Conservation (phyloP, 1,140 invertebrate species). For the Zaprionus gabonicus region DNA sequence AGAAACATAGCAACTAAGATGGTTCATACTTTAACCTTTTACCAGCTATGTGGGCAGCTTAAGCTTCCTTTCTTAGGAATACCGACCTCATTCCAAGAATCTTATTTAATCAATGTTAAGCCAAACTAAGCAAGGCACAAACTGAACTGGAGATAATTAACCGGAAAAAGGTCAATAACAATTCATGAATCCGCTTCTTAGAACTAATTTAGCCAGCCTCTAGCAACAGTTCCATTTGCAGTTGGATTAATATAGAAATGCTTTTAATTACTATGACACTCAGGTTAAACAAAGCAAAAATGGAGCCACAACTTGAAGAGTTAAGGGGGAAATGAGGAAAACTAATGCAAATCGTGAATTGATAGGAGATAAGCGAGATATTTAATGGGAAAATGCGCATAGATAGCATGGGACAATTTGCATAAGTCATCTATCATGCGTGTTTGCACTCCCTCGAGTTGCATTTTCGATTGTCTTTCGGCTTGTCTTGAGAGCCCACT, state of each 20-base stretch:
- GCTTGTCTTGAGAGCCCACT: conserved; percentile 1
- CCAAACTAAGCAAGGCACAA: background rate
- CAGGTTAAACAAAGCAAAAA: too few relatives aligned
- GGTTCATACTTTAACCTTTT: background rate
- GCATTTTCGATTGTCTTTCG: background rate
- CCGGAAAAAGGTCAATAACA: background rate
- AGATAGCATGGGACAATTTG: background rate
- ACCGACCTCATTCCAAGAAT: conserved; percentile 1
- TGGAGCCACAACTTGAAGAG: too few relatives aligned
- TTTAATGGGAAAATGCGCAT: background rate
- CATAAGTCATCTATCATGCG: background rate
- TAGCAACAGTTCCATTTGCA: background rate
- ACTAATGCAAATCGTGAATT: background rate
- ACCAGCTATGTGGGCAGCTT: background rate
- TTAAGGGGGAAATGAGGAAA: background rate
- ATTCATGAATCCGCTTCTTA: background rate
- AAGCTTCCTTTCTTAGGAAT: background rate
- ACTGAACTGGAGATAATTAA: background rate
- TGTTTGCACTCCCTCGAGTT: background rate
- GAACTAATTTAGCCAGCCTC: background rate
- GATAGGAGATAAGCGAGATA: background rate
- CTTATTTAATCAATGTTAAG: conserved; percentile 4
- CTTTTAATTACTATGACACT: background rate
- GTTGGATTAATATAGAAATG: background rate
- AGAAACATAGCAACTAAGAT: background rate